A percentile compares a stretch with the other conserved stretches of the same genome.
phyloP scores from a whole-genome alignment of 2,888 invertebrate genomes.

The Scrobipalpa atriplicella region DNA sequence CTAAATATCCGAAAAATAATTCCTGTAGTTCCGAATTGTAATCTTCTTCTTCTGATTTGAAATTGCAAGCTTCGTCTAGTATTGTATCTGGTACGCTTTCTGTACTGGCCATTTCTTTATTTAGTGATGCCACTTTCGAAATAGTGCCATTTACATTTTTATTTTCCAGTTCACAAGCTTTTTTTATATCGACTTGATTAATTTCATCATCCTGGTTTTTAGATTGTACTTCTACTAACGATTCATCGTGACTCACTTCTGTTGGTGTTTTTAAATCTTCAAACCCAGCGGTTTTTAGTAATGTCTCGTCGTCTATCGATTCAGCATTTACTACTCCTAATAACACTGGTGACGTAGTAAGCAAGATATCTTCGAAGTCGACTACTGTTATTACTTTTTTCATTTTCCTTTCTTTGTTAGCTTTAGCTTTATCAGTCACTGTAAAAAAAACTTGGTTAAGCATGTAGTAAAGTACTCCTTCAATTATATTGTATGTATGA shows the following conservation, averaged over 20 bases:
- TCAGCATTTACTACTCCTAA: slow-evolving; percentile 26
- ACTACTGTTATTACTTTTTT: slow-evolving; percentile 67
- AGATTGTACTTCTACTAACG: background rate
- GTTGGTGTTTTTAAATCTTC: background rate
- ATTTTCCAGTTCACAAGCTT: background rate
- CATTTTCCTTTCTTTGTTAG: slow-evolving; percentile 36
- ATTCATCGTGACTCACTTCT: background rate
- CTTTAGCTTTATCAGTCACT: slow-evolving; percentile 48
- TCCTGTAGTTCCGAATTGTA: too few species aligned
- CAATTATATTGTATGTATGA: slow-evolving; percentile 55
- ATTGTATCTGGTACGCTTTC: too few species aligned
- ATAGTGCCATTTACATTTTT: too few species aligned
- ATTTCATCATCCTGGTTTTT: background rate
- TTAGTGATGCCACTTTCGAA: too few species aligned
- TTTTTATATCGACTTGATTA: background rate
- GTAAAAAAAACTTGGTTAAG: slow-evolving; percentile 58
- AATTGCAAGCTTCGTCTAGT: too few species aligned
- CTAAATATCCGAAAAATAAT: background rate
- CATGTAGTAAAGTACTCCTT: slow-evolving; percentile 67
- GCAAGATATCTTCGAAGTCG: slow-evolving; percentile 69
- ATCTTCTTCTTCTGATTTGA: too few species aligned
- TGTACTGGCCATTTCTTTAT: too few species aligned
- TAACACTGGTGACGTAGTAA: slow-evolving; percentile 58
- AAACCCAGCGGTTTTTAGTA: too few species aligned
- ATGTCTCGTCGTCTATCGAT: background rate